Evolutionary conservation across 2,797 vertebrate species (phyloP).

Genomic region (Rhabdomys pumilio): DNA sequence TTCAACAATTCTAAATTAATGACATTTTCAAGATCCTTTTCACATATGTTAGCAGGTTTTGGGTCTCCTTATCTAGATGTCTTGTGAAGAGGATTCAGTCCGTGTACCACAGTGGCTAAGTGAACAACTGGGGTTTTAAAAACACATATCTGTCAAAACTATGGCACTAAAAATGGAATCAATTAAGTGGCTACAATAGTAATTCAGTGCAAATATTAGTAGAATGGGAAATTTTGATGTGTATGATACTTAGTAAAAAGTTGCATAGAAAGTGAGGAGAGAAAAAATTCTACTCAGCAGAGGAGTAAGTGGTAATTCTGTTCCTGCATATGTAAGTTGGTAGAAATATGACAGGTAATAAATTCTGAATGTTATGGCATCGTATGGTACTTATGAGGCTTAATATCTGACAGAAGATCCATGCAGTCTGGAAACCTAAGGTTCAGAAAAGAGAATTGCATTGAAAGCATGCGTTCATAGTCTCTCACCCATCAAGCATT

Average conservation of each 20-base stretch:
- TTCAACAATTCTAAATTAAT: neutral
- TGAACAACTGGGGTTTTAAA: neutral
- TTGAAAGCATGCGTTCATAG: neutral
- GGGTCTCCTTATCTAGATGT: neutral
- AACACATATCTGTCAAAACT: neutral
- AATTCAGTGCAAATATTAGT: neutral
- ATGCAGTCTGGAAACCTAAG: neutral
- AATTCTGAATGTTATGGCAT: neutral
- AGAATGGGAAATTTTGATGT: neutral
- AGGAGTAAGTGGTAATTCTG: neutral
- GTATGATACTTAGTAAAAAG: neutral
- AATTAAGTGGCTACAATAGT: neutral
- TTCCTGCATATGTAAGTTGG: neutral
- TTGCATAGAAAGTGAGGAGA: neutral
- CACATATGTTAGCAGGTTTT: neutral
- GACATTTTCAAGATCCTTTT: neutral
- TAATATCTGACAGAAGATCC: neutral
- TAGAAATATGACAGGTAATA: neutral
- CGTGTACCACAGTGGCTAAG: neutral
- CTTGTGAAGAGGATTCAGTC: neutral
- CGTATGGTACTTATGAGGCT: neutral
- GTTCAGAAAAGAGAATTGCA: neutral
- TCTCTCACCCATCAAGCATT: neutral
- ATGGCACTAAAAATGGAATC: neutral
- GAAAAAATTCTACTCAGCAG: neutral